Evolutionary conservation across 2,888 invertebrate species (phyloP), one percentile per base, ranked within the genome.

Genomic region (Acleris holmiana): DNA sequence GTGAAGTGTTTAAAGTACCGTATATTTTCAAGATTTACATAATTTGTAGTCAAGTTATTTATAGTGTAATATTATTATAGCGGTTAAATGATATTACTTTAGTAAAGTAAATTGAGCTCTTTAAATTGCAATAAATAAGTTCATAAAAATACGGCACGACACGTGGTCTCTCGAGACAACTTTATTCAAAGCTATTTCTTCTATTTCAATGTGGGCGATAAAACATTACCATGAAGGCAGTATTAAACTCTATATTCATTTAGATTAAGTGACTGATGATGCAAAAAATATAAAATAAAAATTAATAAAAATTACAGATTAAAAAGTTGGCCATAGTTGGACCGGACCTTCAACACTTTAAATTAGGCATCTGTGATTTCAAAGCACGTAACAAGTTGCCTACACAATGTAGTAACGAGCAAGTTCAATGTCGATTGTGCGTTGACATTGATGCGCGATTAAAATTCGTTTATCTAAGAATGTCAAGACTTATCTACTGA

Each of bases 11-110:
- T 69, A 73, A 77, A 77, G 71, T 73, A 71, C 74, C 73, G 75
- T 77, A 76, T 73, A 75, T 76, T 75, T 73, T 73, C 58, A 66
- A 70, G 71, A 77, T 81, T 80, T 77, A 72, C 82, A 80, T 83
- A 82, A 82, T 79, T 76, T 75, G 71, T 72, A 74, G 74, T 77
- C 72, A 75, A 67, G 68, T 74, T n/a, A 66, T 69, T 74, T 18
- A 19, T 19, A 35, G 75, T 74, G 75, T 78, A 74, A 75, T 78
- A 75, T 74, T 66, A 72, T 78, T 76, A 47, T 73, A 74, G 69
- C 69, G 59, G 70, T 73, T 68, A 75, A 74, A 76, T 69, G 72
- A 74, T 76, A 69, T 74, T 70, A 70, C 67, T 70, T 47, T 50
- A 41, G 25, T 49, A 18, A 23, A 55, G 50, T 23, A 49, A 46